A percentile compares a stretch with the other conserved stretches of the same genome.
Evolutionary conservation across 2,797 vertebrate species (phyloP).

Genomic region (Lepilemur septentrionalis): DNA sequence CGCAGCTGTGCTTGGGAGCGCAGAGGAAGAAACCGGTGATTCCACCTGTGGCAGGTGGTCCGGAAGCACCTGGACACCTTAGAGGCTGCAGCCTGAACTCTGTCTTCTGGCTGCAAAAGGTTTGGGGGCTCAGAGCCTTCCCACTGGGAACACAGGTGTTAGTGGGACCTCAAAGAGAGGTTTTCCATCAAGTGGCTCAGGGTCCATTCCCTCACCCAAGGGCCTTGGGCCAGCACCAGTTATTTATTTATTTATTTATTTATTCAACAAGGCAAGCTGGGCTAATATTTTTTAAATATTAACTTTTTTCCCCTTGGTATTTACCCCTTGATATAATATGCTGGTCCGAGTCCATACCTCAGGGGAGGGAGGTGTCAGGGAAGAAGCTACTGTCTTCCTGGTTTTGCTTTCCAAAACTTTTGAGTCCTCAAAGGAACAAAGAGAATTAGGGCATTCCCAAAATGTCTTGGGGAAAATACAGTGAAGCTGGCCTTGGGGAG

Average conservation of each 20-base stretch:
- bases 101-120: background rate
- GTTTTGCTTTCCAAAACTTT: background rate
- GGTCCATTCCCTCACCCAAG: background rate
- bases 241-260: background rate
- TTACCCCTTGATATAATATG: background rate
- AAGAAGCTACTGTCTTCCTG: background rate
- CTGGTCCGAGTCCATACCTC: background rate
- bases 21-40: background rate
- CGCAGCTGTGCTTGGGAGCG: background rate
- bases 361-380: background rate
- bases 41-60: background rate
- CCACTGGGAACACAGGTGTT: background rate
- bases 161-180: background rate
- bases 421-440: background rate
- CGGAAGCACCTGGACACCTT: accelerated
- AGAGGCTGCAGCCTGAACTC: background rate
- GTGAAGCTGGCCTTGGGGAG: background rate
- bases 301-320: background rate
- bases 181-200: background rate
- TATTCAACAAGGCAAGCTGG: background rate
- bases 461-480: background rate
- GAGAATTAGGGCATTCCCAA: background rate
- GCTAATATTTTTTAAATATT: conserved; percentile 33
- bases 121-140: background rate
- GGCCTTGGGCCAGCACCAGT: background rate